Conservation (phyloP, 2,888 invertebrate genomes). For the Drosophila melanosoma region DNA sequence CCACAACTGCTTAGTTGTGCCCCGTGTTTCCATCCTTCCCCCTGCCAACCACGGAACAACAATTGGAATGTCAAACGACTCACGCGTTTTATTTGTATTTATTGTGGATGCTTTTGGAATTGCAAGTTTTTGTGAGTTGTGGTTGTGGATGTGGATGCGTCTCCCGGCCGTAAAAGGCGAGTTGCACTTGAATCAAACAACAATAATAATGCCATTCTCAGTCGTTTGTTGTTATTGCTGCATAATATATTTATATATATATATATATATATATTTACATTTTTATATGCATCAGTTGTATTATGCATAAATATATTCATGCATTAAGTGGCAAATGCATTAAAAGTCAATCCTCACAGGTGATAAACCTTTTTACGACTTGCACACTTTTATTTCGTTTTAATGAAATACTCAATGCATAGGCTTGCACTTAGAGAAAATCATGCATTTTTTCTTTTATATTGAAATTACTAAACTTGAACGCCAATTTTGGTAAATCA, state of each 20-base stretch:
- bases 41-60: conserved; percentile 14
- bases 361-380: conserved; percentile 54
- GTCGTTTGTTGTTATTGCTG: conserved; percentile 42
- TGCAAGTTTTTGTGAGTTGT: conserved; percentile 38
- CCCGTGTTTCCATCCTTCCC: not conserved
- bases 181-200: conserved; percentile 72
- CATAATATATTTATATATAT: conserved; percentile 57
- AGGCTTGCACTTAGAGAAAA: not conserved
- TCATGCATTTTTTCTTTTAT: not conserved
- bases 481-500: not conserved
- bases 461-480: not conserved
- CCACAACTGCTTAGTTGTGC: conserved; percentile 5
- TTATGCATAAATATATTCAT: conserved; percentile 60
- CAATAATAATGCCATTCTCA: conserved; percentile 52
- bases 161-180: conserved; percentile 58
- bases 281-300: conserved; percentile 50
- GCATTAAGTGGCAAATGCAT: conserved; percentile 68
- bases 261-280: conserved; percentile 60
- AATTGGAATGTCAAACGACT: conserved; percentile 74
- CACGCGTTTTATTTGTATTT: conserved; percentile 53
- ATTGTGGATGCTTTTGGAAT: conserved; percentile 38
- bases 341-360: conserved; percentile 50
- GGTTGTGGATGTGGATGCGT: conserved; percentile 36
- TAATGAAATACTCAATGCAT: conserved; percentile 5
- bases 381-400: not conserved